Base-by-base conservation (phyloP, 2,888 invertebrate species). In the Macaria notata region DNA sequence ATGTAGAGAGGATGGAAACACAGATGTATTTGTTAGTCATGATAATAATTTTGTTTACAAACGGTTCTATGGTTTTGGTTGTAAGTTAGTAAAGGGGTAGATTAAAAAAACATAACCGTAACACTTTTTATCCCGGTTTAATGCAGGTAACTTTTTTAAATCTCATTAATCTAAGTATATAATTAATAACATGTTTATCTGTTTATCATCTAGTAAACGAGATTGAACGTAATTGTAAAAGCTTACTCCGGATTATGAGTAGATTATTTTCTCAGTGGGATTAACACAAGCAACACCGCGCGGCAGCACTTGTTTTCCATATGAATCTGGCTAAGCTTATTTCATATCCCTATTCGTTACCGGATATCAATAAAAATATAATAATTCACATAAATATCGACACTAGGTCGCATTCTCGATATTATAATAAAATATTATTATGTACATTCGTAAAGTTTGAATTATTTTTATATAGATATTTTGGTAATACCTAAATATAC, bases 351-450 rank as follows among this genome's bases (percentile, higher is more conserved):
- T 7, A 36, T 60, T 43, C 7, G 42, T 44, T 47, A 33, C 39
- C n/a, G 43, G 52, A 38, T 46, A 19, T 43, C 56, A 46, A 53
- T 53, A 56, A 53, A 60, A 53, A 56, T 50, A 59, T 39, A 56
- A 60, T 60, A 56, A 60, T 46, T 60, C 60, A 60, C 47, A 29
- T 43, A 43, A 46, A 53, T 61, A 61, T 61, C 53, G 53, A 39
- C 54, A 41, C 49, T 41, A 53, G 47, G 44, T 19, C 19, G 19
- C 42, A 7, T 36, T 50, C 36, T 3, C 36, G 50, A 47, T 56
- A 56, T 56, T 54, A 36, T 19, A 19, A 19, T 19, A 19, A 19
- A 19, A 19, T 19, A 36, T 2, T 45, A 36, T 30, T 44, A n/a
- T n/a, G n/a, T n/a, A 30, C 38, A 44, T 50, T 44, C 50, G 50